A percentile compares a stretch with the other conserved stretches of the same genome.
These are phyloP conservation scores for Zaprionus vittiger DNA, from an alignment of 1,140 invertebrate species.

Conservation along the genomic window DNA sequence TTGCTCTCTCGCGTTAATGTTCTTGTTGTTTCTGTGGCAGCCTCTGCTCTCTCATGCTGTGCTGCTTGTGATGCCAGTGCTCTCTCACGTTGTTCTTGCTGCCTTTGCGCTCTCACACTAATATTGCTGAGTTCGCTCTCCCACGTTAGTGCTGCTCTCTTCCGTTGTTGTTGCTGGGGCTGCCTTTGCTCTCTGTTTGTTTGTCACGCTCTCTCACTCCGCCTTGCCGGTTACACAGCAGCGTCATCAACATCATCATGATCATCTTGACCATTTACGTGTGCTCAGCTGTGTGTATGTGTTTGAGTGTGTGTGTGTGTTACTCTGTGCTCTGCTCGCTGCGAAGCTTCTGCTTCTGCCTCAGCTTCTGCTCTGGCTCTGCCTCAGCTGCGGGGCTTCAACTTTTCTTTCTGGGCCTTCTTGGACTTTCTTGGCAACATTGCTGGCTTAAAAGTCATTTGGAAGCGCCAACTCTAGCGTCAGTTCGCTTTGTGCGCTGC, in stretches of 20 bases:
- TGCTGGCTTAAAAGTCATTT: conserved; percentile 79
- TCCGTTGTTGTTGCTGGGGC: conserved; percentile 11
- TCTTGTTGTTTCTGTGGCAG: too few species aligned
- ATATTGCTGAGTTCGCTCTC: not conserved
- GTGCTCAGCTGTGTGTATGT: conserved; percentile 2
- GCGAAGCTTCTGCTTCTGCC: conserved; percentile 24
- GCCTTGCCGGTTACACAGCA: conserved; percentile 41
- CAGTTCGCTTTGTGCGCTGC: conserved; percentile 77
- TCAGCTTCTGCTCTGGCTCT: not conserved
- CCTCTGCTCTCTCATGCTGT: too few species aligned
- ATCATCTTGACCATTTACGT: conserved; percentile 68
- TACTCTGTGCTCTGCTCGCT: conserved; percentile 31
- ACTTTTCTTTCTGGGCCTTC: conserved; percentile 77
- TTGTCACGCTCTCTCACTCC: conserved; percentile 33
- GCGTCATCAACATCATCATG: conserved; percentile 19
- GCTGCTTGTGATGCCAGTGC: too few species aligned
- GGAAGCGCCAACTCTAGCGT: conserved; percentile 67
- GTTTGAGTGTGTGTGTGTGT: conserved; percentile 7
- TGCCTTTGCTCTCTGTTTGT: conserved; percentile 10
- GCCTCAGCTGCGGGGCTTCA: conserved; percentile 42
- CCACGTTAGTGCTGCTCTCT: not conserved
- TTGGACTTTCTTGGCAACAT: conserved; percentile 80
- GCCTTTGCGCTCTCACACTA: too few species aligned
- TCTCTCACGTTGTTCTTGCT: too few species aligned
- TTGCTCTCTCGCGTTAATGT: too few species aligned